Percentiles rank a stretch among this genome's conserved stretches.
Conservation (phyloP, 2,797 vertebrate species). For the Lagorchestes hirsutus region DNA sequence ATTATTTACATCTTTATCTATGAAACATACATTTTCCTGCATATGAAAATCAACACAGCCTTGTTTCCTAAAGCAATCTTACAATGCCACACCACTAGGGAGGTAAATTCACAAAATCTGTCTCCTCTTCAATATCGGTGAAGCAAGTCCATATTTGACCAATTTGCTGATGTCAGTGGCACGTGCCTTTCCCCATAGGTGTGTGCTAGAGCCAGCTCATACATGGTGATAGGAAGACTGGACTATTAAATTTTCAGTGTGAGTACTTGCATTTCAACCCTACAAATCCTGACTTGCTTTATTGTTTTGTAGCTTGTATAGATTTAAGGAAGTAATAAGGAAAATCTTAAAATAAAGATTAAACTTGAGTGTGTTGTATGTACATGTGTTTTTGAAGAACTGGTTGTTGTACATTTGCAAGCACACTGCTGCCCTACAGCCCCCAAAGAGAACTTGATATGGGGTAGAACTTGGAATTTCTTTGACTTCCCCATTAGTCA, state of each 20-base stretch:
- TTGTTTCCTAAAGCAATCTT: not conserved
- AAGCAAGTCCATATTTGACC: not conserved
- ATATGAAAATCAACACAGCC: slow-evolving; percentile 11
- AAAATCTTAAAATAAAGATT: not conserved
- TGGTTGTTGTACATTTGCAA: not conserved
- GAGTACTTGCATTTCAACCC: not conserved
- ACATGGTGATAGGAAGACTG: fast-evolving
- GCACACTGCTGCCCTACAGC: not conserved
- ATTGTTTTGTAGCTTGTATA: not conserved
- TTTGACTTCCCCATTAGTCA: not conserved
- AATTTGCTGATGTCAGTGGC: not conserved
- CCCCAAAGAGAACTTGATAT: not conserved
- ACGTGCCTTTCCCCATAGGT: too few species aligned
- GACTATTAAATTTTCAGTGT: not conserved
- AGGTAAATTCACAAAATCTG: not conserved
- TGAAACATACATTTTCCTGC: slow-evolving; percentile 1
- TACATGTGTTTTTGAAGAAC: not conserved
- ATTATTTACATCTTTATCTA: not conserved
- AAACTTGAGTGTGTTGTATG: not conserved
- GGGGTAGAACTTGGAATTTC: not conserved
- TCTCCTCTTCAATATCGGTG: not conserved
- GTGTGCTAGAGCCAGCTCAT: not conserved
- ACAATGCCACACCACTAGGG: not conserved
- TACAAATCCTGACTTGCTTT: not conserved
- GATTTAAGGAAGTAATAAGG: not conserved